phyloP scores from a whole-genome alignment of 2,797 vertebrate species.

The Pachyuromys duprasi region DNA sequence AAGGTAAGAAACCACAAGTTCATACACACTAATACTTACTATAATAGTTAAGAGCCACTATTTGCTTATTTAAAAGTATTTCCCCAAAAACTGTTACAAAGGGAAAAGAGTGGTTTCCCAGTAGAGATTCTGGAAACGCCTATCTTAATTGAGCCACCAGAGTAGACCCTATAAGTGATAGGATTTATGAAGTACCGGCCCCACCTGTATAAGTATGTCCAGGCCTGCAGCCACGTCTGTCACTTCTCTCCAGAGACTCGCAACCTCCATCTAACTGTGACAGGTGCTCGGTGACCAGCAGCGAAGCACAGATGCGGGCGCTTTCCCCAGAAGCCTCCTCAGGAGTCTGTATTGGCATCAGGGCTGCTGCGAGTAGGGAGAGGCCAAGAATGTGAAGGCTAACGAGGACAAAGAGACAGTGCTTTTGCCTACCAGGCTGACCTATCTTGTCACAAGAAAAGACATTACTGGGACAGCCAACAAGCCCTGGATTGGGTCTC shows the following conservation, averaged over 20 bases:
- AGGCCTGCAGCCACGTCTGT: too few species aligned
- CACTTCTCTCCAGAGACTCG: not conserved
- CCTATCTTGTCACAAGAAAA: not conserved
- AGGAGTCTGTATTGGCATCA: not conserved
- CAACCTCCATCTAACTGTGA: not conserved
- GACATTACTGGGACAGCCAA: not conserved
- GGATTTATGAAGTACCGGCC: fast-evolving
- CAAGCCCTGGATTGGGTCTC: not conserved
- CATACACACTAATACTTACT: not conserved
- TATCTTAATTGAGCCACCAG: not conserved
- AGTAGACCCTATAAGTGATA: not conserved
- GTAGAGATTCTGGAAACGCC: not conserved
- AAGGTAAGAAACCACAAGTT: not conserved
- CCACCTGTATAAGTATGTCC: not conserved
- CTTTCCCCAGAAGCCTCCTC: not conserved
- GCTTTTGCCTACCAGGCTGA: too few species aligned
- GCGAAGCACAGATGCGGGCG: too few species aligned
- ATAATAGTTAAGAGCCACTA: not conserved
- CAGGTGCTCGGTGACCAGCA: not conserved
- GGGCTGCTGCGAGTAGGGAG: not conserved
- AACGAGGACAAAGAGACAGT: not conserved
- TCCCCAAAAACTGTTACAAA: not conserved
- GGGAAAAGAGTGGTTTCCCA: not conserved
- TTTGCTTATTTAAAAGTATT: not conserved
- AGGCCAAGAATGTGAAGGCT: not conserved